These are phyloP conservation scores for Erebia ligea DNA, from an alignment of 2,888 invertebrate genomes.

Conservation along the genomic window DNA sequence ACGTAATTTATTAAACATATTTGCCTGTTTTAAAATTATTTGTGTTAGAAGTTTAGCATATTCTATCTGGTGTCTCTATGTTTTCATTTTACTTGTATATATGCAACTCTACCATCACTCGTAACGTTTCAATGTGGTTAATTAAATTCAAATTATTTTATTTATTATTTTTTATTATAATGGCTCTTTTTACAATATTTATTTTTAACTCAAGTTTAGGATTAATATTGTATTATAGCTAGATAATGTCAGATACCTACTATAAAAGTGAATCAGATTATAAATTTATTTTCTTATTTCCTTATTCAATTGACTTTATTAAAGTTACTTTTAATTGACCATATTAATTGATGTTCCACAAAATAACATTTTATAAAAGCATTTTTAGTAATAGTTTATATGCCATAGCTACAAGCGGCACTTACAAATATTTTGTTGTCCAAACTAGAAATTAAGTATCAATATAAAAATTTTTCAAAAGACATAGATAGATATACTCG, in stretches of 20 bases:
- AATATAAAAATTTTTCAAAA: conserved; percentile 36
- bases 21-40: no score
- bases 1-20: not conserved
- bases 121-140: conserved; percentile 1
- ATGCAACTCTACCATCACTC: not conserved
- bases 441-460: conserved; percentile 32
- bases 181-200: no score
- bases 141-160: not conserved
- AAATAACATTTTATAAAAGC: conserved; percentile 34
- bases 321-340: conserved; percentile 30
- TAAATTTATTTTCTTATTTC: no score
- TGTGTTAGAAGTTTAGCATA: no score
- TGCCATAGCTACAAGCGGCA: conserved; percentile 1
- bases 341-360: conserved; percentile 21
- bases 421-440: conserved; percentile 21
- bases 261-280: no score
- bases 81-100: not conserved
- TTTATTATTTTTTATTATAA: not conserved
- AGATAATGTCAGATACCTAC: no score
- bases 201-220: no score
- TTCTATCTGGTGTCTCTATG: no score
- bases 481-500: conserved; percentile 33
- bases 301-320: not conserved
- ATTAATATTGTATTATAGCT: no score
- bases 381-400: conserved; percentile 34